Conservation (phyloP, 1,140 invertebrate species). For the Tenebrio molitor region DNA sequence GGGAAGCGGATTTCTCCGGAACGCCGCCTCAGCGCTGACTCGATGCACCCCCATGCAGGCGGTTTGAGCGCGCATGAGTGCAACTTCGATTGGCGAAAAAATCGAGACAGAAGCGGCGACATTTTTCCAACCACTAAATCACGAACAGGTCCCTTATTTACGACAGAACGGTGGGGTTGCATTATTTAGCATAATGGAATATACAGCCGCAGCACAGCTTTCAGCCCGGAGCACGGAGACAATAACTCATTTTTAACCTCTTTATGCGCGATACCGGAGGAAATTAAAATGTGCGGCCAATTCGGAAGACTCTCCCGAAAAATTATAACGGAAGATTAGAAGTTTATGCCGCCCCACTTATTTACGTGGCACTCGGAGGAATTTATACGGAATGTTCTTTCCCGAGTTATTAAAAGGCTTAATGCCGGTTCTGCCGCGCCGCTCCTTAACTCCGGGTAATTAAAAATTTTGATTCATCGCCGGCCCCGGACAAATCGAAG, state of each 20-base stretch:
- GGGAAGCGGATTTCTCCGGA: neutral
- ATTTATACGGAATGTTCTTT: conserved; percentile 12
- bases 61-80: neutral
- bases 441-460: conserved; percentile 6
- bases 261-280: conserved; percentile 46
- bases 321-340: conserved; percentile 33
- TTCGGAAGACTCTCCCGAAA: conserved; percentile 32
- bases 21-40: conserved; percentile 6
- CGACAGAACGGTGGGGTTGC: conserved; percentile 45
- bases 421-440: neutral
- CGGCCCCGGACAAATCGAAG: neutral
- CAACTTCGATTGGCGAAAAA: conserved; percentile 43
- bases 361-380: conserved; percentile 21
- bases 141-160: conserved; percentile 53
- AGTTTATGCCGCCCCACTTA: conserved; percentile 12
- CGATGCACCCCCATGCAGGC: conserved; percentile 20
- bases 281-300: conserved; percentile 49
- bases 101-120: conserved; percentile 15
- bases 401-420: conserved; percentile 30
- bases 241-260: conserved; percentile 50
- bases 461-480: conserved; percentile 25
- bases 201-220: conserved; percentile 46
- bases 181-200: conserved; percentile 57
- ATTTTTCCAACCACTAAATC: conserved; percentile 50
- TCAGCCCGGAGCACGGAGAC: conserved; percentile 41